Evolutionary conservation across 2,888 invertebrate species (phyloP), one percentile per base, ranked within the genome.

Genomic region (Protodeltote pygarga): DNA sequence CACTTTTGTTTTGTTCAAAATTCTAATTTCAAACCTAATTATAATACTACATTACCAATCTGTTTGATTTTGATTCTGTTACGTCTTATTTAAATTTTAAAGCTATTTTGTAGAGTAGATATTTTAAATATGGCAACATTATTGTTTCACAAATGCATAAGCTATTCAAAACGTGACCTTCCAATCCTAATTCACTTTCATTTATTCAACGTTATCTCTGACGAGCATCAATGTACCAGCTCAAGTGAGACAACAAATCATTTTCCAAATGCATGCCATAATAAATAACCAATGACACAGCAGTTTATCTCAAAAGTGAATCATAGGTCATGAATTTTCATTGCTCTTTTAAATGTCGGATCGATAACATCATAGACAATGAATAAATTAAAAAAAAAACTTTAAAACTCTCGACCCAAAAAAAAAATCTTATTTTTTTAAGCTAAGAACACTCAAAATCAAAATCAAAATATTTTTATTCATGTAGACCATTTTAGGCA

Each of bases 151-250:
- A 24, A n/a, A n/a, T 20, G 17, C 15, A 11, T 5, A 3, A 20
- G n/a, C 17, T 9, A 11, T 52, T 29, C 9, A 3, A 34, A 51
- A 50, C 5, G 5, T 10, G 11, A 34, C 11, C 5, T 28, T n/a
- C 35, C 24, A 15, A 9, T 38, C 41, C 17, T 28, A 42, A 33
- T 34, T 25, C 13, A 17, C 21, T 11, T 13, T 35, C 40, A 35
- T 38, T 58, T 9, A 59, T 60, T 60, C 16, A 27, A 39, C 13
- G 21, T 44, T 52, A 55, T 60, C 61, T 44, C n/a, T n/a, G 38
- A n/a, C 10, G 20, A 14, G 9, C 25, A 55, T 42, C 52, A 34
- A 38, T 20, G 19, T 38, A 14, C 14, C 13, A 14, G 13, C 8
- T 25, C 3, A 13, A 34, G 6, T 19, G 16, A 58, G 15, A 28